A percentile compares a stretch with the other conserved stretches of the same genome.
Conservation (phyloP, 2,888 invertebrate species). For the Erebia ligea region DNA sequence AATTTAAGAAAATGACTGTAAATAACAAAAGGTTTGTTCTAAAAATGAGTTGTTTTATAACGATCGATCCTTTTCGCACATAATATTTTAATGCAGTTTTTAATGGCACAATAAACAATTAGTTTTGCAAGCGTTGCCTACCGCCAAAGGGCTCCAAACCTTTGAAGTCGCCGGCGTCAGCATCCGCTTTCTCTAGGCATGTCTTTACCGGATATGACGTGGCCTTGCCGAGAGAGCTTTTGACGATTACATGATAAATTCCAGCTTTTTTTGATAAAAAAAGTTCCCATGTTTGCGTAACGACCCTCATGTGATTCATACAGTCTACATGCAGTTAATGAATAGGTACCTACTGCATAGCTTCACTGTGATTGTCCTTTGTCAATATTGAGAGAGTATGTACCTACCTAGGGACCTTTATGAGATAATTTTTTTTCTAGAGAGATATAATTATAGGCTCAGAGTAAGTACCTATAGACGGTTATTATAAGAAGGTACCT, state of each 20-base stretch:
- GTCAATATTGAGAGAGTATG: constrained; percentile 20
- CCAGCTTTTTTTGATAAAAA: constrained; percentile 57
- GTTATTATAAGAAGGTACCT: too few relatives aligned
- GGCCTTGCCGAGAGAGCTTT: constrained; percentile 73
- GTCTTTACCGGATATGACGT: constrained; percentile 68
- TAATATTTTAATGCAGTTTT: constrained; percentile 48
- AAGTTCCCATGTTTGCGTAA: constrained; percentile 55
- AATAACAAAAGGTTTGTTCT: neutral
- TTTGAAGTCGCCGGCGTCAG: constrained; percentile 70
- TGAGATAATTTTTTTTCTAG: too few relatives aligned
- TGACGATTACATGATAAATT: constrained; percentile 79
- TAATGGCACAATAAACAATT: constrained; percentile 62
- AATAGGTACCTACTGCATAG: constrained; percentile 28
- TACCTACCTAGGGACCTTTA: neutral
- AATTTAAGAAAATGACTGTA: too few relatives aligned
- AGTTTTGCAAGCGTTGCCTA: constrained; percentile 65
- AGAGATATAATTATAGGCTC: too few relatives aligned
- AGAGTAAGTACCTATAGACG: too few relatives aligned
- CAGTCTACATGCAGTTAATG: constrained; percentile 54
- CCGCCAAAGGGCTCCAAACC: constrained; percentile 67
- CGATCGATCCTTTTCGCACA: constrained; percentile 48
- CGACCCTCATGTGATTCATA: constrained; percentile 55
- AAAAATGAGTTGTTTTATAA: constrained; percentile 21
- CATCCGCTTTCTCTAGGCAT: constrained; percentile 73
- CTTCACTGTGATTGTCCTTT: constrained; percentile 15